phyloP scores from a whole-genome alignment of 1,140 invertebrate species.

The Drosophila ambigua region DNA sequence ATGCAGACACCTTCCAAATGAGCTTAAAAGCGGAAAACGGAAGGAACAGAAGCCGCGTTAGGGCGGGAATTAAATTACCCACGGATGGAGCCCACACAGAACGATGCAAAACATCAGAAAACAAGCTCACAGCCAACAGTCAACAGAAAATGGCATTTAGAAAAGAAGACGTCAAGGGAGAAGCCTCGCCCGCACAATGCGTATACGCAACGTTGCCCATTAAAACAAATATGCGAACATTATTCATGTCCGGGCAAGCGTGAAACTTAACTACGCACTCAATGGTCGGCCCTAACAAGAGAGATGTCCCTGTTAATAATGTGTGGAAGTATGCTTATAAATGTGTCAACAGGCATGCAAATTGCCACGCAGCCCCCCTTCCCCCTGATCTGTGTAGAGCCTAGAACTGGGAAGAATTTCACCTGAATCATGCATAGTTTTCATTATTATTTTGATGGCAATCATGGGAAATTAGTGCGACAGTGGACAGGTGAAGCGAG shows the following conservation, averaged over 20 bases:
- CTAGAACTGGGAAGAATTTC: constrained; percentile 47
- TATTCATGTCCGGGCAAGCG: constrained; percentile 69
- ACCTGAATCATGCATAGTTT: constrained; percentile 3
- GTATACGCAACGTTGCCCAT: constrained; percentile 74
- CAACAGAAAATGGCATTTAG: constrained; percentile 22
- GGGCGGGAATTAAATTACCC: constrained; percentile 59
- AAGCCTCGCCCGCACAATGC: constrained; percentile 43
- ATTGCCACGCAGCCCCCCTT: constrained; percentile 15
- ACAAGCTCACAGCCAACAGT: background rate
- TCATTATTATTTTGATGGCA: constrained; percentile 42
- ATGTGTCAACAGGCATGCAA: constrained; percentile 47
- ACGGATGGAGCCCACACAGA: constrained; percentile 32
- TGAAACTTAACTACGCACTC: constrained; percentile 49
- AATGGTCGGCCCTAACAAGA: background rate
- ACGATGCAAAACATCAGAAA: constrained; percentile 10
- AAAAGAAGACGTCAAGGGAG: constrained; percentile 29
- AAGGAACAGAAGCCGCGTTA: background rate
- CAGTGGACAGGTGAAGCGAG: constrained; percentile 19
- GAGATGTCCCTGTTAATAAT: constrained; percentile 8
- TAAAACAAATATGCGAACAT: constrained; percentile 67
- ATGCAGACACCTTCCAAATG: too few species aligned
- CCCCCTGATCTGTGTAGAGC: constrained; percentile 9
- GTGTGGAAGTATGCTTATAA: constrained; percentile 53
- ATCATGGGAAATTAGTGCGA: constrained; percentile 58
- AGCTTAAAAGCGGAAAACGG: constrained; percentile 3